Evolutionary conservation across 2,888 invertebrate species (phyloP), one percentile per base, ranked within the genome.

Genomic region (Polyommatus icarus): DNA sequence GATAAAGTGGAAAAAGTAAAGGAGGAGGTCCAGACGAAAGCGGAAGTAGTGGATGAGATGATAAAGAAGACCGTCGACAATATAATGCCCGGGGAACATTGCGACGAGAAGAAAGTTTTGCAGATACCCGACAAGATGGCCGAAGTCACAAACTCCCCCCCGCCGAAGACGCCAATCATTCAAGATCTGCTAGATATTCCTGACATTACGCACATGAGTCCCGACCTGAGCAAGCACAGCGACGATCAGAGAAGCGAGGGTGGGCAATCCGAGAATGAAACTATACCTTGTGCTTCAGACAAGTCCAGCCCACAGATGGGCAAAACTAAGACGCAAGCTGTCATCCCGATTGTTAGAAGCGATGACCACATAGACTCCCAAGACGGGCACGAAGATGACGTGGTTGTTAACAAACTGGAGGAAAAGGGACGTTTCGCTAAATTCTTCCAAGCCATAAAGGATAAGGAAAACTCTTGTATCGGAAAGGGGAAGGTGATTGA

Each of bases 401-500:
- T 93, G 20, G 91, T 93, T 0, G 89, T 89, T 10, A 88, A 90
- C 76, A 91, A 92, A 82, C 78, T 88, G 46, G 87, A 87, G 61
- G 92, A 92, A 76, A 93, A 92, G 78, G 92, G 94, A 15, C 87
- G 93, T 10, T 91, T 94, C 77, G 89, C 93, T 1, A 87, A 89
- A 29, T 87, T 94, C 76, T 94, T 94, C 80, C 91, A 93, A 80
- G 89, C 90, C 0, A 90, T 94, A 78, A 87, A 89, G 82, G 93
- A 92, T 80, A 93, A 93, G 80, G 93, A 94, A 82, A 86, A 91
- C 81, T 94, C 93, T 29, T 94, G 94, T 81, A 94, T 94, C 90
- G 90, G 94, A 8, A 93, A 89, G 86, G 93, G 93, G 46, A 93
- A 94, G 84, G 94, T 94, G 75, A 92, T 94, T 76, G 94, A 94